Evolutionary conservation across 2,113 vertebrate species (phyloP).

Genomic region (Hydrochoerus hydrochaeris): DNA sequence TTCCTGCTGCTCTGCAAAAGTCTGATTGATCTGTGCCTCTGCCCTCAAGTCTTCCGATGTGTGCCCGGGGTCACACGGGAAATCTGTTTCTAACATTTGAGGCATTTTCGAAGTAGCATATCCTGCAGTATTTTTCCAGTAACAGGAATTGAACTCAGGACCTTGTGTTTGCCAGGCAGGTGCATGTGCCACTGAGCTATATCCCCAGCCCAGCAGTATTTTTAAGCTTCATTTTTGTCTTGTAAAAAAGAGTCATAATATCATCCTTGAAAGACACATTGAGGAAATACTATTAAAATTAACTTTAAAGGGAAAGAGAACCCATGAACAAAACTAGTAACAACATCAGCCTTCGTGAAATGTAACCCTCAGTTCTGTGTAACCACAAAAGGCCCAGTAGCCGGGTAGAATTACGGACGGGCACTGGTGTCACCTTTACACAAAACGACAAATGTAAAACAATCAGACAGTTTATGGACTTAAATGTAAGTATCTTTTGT

Average conservation of each 20-base stretch:
- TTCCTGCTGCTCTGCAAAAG: neutral
- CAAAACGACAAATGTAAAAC: neutral
- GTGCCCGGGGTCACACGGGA: too few species aligned
- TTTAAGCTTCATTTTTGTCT: neutral
- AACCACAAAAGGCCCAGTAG: neutral
- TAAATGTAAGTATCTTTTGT: neutral
- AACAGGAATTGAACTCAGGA: too few species aligned
- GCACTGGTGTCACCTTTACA: neutral
- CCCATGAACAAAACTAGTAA: neutral
- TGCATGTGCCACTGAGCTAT: too few species aligned
- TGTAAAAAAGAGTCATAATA: neutral
- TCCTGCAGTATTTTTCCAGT: too few species aligned
- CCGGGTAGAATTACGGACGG: neutral
- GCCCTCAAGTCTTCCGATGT: too few species aligned
- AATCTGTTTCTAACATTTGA: too few species aligned
- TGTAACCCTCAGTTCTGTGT: conserved; percentile 15
- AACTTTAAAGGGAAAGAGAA: neutral
- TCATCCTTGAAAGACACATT: neutral
- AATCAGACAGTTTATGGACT: neutral
- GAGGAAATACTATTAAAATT: neutral
- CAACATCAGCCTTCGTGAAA: neutral
- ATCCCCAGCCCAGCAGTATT: neutral
- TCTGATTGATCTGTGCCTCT: too few species aligned
- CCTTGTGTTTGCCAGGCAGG: too few species aligned
- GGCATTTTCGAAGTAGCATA: neutral